Evolutionary conservation across 2,113 vertebrate genomes (phyloP).

Genomic region (Acanthochromis polyacanthus): DNA sequence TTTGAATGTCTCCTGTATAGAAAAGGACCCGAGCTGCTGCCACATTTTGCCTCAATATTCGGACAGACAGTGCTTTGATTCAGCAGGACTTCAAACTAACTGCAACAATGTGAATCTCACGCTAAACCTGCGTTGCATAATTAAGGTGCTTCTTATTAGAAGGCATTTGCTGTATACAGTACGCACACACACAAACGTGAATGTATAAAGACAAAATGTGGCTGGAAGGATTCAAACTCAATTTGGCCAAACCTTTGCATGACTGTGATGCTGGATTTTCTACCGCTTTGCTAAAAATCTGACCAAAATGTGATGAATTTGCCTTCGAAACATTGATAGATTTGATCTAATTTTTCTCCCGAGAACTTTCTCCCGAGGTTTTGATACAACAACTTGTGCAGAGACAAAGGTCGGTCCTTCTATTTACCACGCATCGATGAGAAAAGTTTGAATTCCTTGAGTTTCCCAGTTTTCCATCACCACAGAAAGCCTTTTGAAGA

Average conservation of each 20-base stretch:
- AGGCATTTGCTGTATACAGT: conserved; percentile 14
- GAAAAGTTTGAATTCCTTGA: not conserved
- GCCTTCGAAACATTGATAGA: not conserved
- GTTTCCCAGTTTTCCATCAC: conserved; percentile 26
- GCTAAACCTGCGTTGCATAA: conserved; percentile 19
- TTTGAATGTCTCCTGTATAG: conserved; percentile 29
- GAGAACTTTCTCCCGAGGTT: conserved; percentile 17
- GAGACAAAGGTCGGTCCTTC: not conserved
- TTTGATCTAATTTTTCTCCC: not conserved
- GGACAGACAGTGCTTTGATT: not conserved
- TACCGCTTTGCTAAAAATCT: conserved; percentile 13
- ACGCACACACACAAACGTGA: conserved; percentile 20
- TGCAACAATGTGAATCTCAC: conserved; percentile 9
- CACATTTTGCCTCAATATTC: conserved; percentile 38
- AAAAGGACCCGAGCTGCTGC: conserved; percentile 27
- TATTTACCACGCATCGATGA: not conserved
- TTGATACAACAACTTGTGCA: conserved; percentile 4
- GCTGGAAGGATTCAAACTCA: not conserved
- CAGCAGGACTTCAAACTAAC: conserved; percentile 17
- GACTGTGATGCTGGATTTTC: conserved; percentile 27
- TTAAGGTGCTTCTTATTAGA: conserved; percentile 42
- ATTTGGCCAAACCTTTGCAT: conserved; percentile 26
- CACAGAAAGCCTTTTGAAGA: conserved; percentile 27
- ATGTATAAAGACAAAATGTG: conserved; percentile 40
- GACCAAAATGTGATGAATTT: not conserved